phyloP scores from a whole-genome alignment of 1,140 invertebrate species.

The Psix sp. region DNA sequence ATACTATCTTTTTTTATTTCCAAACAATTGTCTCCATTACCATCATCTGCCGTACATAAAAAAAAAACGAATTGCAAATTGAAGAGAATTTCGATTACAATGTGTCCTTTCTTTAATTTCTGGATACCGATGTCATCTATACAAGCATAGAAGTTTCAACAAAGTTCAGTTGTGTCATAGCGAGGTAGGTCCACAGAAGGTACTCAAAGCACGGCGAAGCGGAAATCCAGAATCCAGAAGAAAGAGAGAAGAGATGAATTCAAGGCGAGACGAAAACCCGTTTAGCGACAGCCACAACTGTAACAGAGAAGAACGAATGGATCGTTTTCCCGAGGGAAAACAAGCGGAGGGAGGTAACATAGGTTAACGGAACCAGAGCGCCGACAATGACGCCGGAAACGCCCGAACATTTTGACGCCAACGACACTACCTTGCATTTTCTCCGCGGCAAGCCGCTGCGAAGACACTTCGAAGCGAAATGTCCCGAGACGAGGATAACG shows the following conservation, averaged over 20 bases:
- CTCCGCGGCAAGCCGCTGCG: conserved; percentile 5
- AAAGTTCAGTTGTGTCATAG: conserved; percentile 55
- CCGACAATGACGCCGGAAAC: conserved; percentile 54
- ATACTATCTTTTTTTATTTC: no score
- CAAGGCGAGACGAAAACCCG: conserved; percentile 41
- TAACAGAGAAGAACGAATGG: conserved; percentile 50
- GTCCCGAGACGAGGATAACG: conserved; percentile 35
- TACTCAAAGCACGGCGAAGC: conserved; percentile 39
- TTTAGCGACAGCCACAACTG: conserved; percentile 47
- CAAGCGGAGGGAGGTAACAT: conserved; percentile 53
- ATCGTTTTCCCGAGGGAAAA: conserved; percentile 50
- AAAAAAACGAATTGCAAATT: no score
- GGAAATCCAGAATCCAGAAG: conserved; percentile 23
- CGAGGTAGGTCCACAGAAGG: conserved; percentile 34
- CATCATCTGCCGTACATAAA: no score
- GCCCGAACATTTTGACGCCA: conserved; percentile 54
- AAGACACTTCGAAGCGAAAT: conserved; percentile 30
- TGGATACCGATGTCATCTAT: conserved; percentile 51
- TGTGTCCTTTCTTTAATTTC: conserved; percentile 44
- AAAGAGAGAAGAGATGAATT: conserved; percentile 27
- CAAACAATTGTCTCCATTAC: no score
- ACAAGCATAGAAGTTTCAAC: conserved; percentile 38
- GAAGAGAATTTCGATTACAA: no score
- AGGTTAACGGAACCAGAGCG: conserved; percentile 42
- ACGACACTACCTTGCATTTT: conserved; percentile 35